phyloP scores from a whole-genome alignment of 2,797 vertebrate genomes.

The Pelodytes ibericus region DNA sequence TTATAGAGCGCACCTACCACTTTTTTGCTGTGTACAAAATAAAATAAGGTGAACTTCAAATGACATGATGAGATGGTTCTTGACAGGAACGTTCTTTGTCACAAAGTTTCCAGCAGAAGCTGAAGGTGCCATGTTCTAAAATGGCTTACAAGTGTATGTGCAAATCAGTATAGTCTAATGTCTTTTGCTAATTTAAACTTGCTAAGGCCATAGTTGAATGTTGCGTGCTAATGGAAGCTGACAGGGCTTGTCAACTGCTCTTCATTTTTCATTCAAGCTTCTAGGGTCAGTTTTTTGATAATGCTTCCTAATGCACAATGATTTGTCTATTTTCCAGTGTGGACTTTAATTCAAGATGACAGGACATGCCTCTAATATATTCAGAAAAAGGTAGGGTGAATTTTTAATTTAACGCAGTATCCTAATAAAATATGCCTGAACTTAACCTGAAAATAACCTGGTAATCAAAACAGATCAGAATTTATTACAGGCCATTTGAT shows the following conservation, averaged over 20 bases:
- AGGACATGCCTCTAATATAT: conserved; percentile 41
- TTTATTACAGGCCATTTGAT: no score
- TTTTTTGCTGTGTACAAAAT: no score
- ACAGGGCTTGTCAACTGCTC: conserved; percentile 37
- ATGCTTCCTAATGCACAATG: conserved; percentile 45
- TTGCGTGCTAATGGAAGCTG: conserved; percentile 36
- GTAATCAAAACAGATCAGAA: neutral
- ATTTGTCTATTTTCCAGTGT: conserved; percentile 32
- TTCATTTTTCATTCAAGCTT: conserved; percentile 34
- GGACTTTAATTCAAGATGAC: conserved; percentile 41
- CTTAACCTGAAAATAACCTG: conserved; percentile 8
- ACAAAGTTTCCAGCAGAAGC: neutral
- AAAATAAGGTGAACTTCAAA: neutral
- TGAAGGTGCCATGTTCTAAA: conserved; percentile 24
- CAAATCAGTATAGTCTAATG: conserved; percentile 36
- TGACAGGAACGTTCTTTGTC: conserved; percentile 23
- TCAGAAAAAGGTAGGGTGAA: conserved; percentile 25
- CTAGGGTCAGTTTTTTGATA: conserved; percentile 33
- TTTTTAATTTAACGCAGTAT: conserved; percentile 24
- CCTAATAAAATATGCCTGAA: conserved; percentile 45
- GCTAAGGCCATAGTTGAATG: conserved; percentile 14
- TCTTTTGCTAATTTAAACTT: conserved; percentile 35
- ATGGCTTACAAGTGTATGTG: conserved; percentile 33
- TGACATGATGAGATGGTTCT: neutral
- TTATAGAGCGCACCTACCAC: no score